These are phyloP conservation scores for Carassius auratus DNA, from an alignment of 2,113 vertebrate species.

Conservation along the genomic window DNA sequence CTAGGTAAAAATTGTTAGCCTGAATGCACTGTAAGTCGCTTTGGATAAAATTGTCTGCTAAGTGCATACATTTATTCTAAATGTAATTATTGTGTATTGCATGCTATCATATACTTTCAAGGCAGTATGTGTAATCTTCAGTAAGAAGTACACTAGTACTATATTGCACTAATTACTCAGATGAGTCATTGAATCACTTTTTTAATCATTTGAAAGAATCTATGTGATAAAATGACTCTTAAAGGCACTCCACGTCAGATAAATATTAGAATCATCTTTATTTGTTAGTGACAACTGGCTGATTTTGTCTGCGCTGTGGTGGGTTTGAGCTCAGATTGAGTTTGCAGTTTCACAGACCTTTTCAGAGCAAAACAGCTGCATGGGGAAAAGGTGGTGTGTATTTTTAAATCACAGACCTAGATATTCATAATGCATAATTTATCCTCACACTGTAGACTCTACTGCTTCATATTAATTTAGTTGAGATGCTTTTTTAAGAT, in stretches of 20 bases:
- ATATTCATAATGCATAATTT: slow-evolving; percentile 66
- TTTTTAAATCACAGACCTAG: slow-evolving; percentile 49
- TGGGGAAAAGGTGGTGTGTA: slow-evolving; percentile 45
- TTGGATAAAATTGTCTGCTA: too few species aligned
- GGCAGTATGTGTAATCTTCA: not conserved
- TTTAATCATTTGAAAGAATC: not conserved
- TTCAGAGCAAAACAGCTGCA: slow-evolving; percentile 34
- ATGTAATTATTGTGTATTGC: not conserved
- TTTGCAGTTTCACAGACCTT: slow-evolving; percentile 9
- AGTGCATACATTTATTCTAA: too few species aligned
- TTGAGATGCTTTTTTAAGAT: slow-evolving; percentile 18
- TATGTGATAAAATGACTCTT: not conserved
- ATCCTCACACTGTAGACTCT: slow-evolving; percentile 56
- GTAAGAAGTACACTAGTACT: not conserved
- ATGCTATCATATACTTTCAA: not conserved
- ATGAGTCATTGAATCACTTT: not conserved
- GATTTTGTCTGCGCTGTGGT: not conserved
- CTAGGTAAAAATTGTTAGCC: too few species aligned
- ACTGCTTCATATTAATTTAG: slow-evolving; percentile 41
- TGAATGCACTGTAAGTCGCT: too few species aligned
- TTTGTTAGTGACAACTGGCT: not conserved
- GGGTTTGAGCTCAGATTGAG: slow-evolving; percentile 7
- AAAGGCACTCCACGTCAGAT: not conserved
- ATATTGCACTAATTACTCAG: not conserved
- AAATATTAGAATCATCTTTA: slow-evolving; percentile 4